Evolutionary conservation across 1,140 invertebrate genomes (phyloP).

Genomic region (Scaptomyza pallida): DNA sequence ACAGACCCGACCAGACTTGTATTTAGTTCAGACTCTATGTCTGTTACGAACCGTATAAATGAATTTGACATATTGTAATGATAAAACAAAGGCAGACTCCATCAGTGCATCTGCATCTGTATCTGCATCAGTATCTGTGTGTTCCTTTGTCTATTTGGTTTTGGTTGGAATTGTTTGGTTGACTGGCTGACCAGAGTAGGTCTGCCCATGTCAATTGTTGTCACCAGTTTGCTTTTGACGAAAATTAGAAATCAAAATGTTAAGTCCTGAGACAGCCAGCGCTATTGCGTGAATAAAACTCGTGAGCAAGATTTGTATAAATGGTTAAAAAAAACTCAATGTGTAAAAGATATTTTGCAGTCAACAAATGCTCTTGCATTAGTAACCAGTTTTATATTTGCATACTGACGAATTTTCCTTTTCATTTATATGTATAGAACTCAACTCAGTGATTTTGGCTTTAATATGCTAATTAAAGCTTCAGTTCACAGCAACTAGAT

Average conservation of each 20-base stretch:
- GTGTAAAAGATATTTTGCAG: too few species aligned
- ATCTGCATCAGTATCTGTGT: background rate
- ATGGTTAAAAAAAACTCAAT: too few species aligned
- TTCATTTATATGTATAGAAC: too few species aligned
- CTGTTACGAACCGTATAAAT: conserved; percentile 39
- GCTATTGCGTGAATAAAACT: conserved; percentile 19
- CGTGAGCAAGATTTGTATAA: too few species aligned
- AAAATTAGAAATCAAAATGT: conserved; percentile 61
- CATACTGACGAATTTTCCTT: too few species aligned
- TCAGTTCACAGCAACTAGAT: too few species aligned
- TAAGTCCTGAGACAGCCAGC: conserved; percentile 26
- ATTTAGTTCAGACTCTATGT: background rate
- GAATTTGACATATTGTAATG: conserved; percentile 63
- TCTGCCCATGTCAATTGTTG: conserved; percentile 46
- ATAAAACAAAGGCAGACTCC: conserved; percentile 49
- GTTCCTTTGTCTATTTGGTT: background rate
- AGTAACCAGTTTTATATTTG: too few species aligned
- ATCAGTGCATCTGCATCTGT: conserved; percentile 1
- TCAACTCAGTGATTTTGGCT: too few species aligned
- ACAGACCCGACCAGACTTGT: background rate
- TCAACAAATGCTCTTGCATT: too few species aligned
- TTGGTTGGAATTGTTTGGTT: conserved; percentile 2
- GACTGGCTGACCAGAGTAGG: conserved; percentile 31
- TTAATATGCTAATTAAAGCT: too few species aligned
- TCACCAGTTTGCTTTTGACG: conserved; percentile 35